Evolutionary conservation across 2,797 vertebrate genomes (phyloP).

Genomic region (Vespertilio murinus): DNA sequence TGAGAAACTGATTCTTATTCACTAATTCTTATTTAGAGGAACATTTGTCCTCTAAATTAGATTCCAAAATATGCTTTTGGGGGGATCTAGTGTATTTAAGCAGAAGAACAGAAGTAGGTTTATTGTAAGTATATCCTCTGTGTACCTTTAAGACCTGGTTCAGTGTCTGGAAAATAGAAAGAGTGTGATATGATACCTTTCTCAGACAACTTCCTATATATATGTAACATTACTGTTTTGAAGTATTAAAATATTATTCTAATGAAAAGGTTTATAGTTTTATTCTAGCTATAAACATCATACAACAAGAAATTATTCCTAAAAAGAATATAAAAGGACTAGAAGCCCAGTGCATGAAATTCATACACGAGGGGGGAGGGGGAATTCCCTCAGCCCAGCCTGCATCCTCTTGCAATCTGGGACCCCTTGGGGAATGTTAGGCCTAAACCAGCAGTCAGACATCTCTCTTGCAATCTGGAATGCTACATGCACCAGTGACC

Average conservation of each 20-base stretch:
- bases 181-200: neutral
- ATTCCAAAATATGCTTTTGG: neutral
- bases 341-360: too few relatives aligned
- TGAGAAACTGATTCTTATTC: neutral
- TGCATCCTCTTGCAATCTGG: too few relatives aligned
- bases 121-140: neutral
- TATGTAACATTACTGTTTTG: neutral
- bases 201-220: neutral
- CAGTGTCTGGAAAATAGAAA: neutral
- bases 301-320: neutral
- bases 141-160: neutral
- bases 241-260: slow-evolving; percentile 18
- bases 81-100: neutral
- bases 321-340: neutral
- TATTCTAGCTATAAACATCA: neutral
- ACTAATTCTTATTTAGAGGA: neutral
- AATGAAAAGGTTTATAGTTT: neutral
- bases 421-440: too few relatives aligned
- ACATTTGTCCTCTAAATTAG: neutral
- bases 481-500: too few relatives aligned
- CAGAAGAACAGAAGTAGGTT: neutral
- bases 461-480: too few relatives aligned
- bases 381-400: too few relatives aligned
- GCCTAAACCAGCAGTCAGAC: too few relatives aligned
- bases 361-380: too few relatives aligned